Base-by-base conservation (phyloP, 1,140 invertebrate genomes). In the Helicoverpa zea region DNA sequence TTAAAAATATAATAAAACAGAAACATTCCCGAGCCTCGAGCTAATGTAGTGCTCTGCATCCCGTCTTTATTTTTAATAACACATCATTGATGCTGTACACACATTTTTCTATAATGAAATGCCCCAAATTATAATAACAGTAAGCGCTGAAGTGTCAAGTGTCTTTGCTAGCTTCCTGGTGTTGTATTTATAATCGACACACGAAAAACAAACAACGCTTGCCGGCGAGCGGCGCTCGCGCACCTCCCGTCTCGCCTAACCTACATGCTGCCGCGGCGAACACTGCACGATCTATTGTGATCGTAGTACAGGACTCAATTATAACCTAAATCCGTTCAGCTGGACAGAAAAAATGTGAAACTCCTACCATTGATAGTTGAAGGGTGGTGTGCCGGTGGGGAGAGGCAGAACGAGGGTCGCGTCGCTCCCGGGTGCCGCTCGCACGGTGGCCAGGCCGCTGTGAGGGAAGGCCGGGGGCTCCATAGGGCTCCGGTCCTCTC, bases 121-220 rank as follows among this genome's bases (percentile, higher is more conserved):
- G 56, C 43, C 64, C 72, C 54, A 80, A 80, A 81, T 84, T 80
- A 81, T 64, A 54, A 77, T 64, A 77, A 64, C 75, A 59, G 73
- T 75, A 47, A 47, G 73, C 35, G 58, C 3, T 30, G 70, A 35
- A 73, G 51, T 73, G 70, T 59, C 52, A 59, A 61, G 58, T 76
- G 59, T 76, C 75, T 63, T 64, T n/a, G 18, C 58, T 74, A 54
- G 80, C 89, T 92, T 93, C 91, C 91, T 92, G 87, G 87, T 90
- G 81, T 88, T 88, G 88, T 91, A 94, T 83, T 83, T 83, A 94
- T 92, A 91, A 87, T 91, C 88, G 91, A 89, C 90, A 90, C 83
- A 80, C 87, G 88, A 93, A 94, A 94, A 94, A 92, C 87, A 93
- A 93, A 92, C 91, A 92, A 92, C 86, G 86, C 87, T 84, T 78